Base-by-base conservation (phyloP, 1,140 invertebrate genomes). In the Centruroides sculpturatus region DNA sequence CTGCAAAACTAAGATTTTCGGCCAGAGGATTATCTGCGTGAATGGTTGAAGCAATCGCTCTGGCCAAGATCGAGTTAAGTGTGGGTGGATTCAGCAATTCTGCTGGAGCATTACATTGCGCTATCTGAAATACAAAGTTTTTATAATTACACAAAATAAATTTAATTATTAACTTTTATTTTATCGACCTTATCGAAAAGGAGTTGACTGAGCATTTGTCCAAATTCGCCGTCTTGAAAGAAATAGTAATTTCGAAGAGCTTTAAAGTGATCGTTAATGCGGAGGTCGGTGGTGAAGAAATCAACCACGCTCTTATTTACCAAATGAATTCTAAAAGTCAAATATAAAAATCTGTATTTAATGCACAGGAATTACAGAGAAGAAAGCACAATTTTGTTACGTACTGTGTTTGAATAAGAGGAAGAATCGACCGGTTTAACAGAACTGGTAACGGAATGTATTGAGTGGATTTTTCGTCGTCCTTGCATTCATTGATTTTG, bases 171-270 rank as follows among this genome's bases (percentile, higher is more conserved):
- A 41, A 34, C 5, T 10, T 8, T 13, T 13, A 8, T 11, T 13
- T 51, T 8, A 13, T 11, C 5, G 4, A 55, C 54, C 35, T 55
- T 55, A 34, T 55, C 54, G 35, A 55, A 55, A 12, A 55, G 12
- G 35, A 35, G 54, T 12, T 55, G 54, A 6, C 23, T 35, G 8
- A 55, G 12, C 12, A 35, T 12, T 35, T 55, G 13, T 8, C 54
- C 54, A 36, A 55, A 55, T 55, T 55, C 54, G 6, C 54, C 54
- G 35, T 55, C 54, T 55, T 55, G 54, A 55, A 55, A 55, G 54
- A 55, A 55, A 35, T 23, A 55, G 13, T 23, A 55, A 55, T 55
- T 55, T 35, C 54, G 23, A 34, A 55, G 35, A 36, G 54, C 35
- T 23, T 23, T 12, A 55, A 55, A 55, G 35, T 55, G 54, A 5